Conservation (phyloP, 2,797 vertebrate genomes). For the Helarctos malayanus region DNA sequence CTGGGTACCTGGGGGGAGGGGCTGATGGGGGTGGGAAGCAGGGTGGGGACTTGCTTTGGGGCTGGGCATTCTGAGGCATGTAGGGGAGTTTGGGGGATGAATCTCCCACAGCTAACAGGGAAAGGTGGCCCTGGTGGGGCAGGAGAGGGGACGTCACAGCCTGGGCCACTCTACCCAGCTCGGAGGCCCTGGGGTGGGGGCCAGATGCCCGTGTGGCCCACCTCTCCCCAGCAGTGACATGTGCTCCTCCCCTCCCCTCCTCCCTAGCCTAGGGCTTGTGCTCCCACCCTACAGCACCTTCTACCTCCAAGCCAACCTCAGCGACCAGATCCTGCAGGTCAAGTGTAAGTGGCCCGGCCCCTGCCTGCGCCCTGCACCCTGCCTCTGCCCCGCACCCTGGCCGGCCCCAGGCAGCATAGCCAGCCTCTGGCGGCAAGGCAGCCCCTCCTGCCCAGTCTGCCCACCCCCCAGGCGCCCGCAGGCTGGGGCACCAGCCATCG, state of each 20-base stretch:
- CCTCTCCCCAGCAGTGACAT: slow-evolving; percentile 48
- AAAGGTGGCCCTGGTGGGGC: background rate
- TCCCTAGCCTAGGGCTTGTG: slow-evolving; percentile 96
- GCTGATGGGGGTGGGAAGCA: background rate
- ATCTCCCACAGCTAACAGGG: background rate
- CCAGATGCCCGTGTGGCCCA: background rate
- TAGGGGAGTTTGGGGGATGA: background rate
- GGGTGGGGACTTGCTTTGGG: background rate
- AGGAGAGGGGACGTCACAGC: background rate
- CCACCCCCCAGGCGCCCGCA: slow-evolving; percentile 59
- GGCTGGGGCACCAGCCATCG: slow-evolving; percentile 81
- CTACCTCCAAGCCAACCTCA: slow-evolving; percentile 99
- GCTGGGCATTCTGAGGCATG: background rate
- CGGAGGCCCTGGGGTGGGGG: background rate
- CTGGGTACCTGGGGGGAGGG: background rate
- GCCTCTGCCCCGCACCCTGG: slow-evolving; percentile 82
- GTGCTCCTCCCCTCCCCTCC: slow-evolving; percentile 58
- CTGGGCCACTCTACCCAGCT: background rate
- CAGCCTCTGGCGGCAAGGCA: slow-evolving; percentile 55
- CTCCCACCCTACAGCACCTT: slow-evolving; percentile 98
- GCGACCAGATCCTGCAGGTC: slow-evolving; percentile 99
- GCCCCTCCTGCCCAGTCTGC: slow-evolving; percentile 75
- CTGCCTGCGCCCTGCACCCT: slow-evolving; percentile 84
- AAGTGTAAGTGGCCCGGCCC: slow-evolving; percentile 97
- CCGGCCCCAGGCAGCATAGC: slow-evolving; percentile 77